These are phyloP conservation scores for Drosophila biarmipes DNA, from an alignment of 1,140 invertebrate species.

Conservation along the genomic window DNA sequence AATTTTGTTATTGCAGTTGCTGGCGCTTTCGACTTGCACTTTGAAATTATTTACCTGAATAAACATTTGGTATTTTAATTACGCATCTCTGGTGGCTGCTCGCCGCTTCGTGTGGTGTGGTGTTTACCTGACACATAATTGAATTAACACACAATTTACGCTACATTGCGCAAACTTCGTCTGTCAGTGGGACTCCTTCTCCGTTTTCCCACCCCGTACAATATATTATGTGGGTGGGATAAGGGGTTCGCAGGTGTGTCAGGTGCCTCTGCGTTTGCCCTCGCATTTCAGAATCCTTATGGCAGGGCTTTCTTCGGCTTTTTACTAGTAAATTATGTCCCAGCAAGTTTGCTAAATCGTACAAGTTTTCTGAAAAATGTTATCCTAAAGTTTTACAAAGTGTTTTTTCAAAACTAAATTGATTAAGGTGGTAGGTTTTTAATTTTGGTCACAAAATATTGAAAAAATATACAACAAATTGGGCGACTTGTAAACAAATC, in stretches of 20 bases:
- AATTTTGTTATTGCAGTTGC: constrained; percentile 81
- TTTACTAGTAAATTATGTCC: constrained; percentile 21
- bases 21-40: constrained; percentile 61
- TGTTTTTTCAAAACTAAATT: constrained; percentile 15
- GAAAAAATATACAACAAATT: neutral
- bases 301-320: neutral
- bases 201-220: neutral
- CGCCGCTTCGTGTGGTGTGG: neutral
- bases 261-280: constrained; percentile 4
- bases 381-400: neutral
- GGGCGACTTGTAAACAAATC: no score
- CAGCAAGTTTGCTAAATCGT: constrained; percentile 32
- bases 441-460: neutral
- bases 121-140: constrained; percentile 61
- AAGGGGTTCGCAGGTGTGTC: neutral
- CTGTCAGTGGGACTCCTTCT: constrained; percentile 27
- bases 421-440: neutral
- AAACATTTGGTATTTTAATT: constrained; percentile 84
- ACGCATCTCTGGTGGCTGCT: constrained; percentile 52
- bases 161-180: constrained; percentile 77
- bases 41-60: constrained; percentile 83
- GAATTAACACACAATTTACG: constrained; percentile 82
- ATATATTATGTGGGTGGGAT: constrained; percentile 5
- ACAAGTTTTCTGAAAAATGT: constrained; percentile 17
- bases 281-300: constrained; percentile 18